A percentile compares a stretch with the other conserved stretches of the same genome.
These are phyloP conservation scores for Harlomillsia oculata DNA, from an alignment of 1,140 invertebrate species.

Conservation along the genomic window DNA sequence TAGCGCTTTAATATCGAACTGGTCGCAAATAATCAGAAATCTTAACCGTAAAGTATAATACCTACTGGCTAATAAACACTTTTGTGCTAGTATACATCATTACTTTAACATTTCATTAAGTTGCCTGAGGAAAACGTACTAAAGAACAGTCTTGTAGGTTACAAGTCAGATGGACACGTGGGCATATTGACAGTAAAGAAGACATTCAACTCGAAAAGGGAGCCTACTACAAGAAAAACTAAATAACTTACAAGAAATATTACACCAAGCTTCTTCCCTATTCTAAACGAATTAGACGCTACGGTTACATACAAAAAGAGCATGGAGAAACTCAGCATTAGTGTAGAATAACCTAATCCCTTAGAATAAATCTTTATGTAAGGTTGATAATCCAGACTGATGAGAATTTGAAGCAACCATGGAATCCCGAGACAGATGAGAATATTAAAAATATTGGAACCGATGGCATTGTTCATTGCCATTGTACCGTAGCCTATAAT, in stretches of 20 bases:
- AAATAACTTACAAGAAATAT: constrained; percentile 36
- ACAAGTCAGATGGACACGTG: not conserved
- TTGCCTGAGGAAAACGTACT: too few relatives aligned
- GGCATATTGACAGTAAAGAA: constrained; percentile 36
- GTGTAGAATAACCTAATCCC: constrained; percentile 36
- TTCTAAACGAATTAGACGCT: constrained; percentile 37
- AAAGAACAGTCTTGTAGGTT: too few relatives aligned
- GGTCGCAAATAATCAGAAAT: too few relatives aligned
- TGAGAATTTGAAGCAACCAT: constrained; percentile 39
- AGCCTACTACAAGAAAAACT: constrained; percentile 37
- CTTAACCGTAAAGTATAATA: too few relatives aligned
- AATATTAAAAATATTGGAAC: constrained; percentile 41
- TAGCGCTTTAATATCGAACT: too few relatives aligned
- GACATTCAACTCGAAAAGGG: constrained; percentile 38
- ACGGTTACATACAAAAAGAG: constrained; percentile 37
- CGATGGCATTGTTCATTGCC: constrained; percentile 40
- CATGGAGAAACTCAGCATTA: constrained; percentile 36
- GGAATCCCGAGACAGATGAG: constrained; percentile 40
- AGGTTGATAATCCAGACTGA: constrained; percentile 5
- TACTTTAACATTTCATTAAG: too few relatives aligned
- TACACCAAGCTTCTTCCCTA: constrained; percentile 37
- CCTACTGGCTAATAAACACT: too few relatives aligned
- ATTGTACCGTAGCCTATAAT: constrained; percentile 38
- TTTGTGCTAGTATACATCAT: too few relatives aligned
- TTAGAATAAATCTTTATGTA: constrained; percentile 31